These are phyloP conservation scores for Orthosia gothica DNA, from an alignment of 2,888 invertebrate genomes.

Conservation along the genomic window DNA sequence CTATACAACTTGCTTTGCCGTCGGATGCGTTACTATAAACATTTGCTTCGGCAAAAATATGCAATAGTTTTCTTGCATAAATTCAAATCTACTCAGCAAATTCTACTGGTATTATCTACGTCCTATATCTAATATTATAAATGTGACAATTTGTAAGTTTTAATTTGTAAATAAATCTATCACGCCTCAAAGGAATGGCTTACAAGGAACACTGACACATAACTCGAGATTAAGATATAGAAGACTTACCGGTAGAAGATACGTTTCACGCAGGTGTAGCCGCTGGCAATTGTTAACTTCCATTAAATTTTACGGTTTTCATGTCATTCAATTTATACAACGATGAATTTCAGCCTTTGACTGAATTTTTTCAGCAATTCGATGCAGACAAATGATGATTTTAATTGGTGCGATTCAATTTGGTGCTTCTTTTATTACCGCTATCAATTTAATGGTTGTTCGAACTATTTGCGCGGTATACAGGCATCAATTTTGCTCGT, in stretches of 20 bases:
- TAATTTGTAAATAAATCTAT: too few species aligned
- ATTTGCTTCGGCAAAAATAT: background rate
- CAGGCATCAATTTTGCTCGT: constrained; percentile 41
- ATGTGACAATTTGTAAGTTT: too few species aligned
- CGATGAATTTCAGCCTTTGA: constrained; percentile 1
- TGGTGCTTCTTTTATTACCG: too few species aligned
- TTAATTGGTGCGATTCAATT: constrained; percentile 58
- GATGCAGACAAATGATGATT: constrained; percentile 49
- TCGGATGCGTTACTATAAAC: background rate
- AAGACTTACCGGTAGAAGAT: too few species aligned
- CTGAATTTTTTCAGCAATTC: constrained; percentile 24
- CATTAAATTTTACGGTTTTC: background rate
- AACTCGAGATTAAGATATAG: too few species aligned
- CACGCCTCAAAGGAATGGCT: too few species aligned
- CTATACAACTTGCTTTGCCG: constrained; percentile 13
- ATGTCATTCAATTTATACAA: constrained; percentile 3
- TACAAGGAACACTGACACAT: too few species aligned
- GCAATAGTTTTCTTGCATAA: background rate
- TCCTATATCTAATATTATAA: too few species aligned
- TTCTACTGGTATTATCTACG: background rate
- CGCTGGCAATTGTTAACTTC: background rate
- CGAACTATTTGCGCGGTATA: constrained; percentile 34
- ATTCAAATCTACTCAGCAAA: background rate
- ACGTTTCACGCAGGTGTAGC: background rate
- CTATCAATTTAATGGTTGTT: too few species aligned